Conservation (phyloP, 2,888 invertebrate genomes). For the Maniola hyperantus region DNA sequence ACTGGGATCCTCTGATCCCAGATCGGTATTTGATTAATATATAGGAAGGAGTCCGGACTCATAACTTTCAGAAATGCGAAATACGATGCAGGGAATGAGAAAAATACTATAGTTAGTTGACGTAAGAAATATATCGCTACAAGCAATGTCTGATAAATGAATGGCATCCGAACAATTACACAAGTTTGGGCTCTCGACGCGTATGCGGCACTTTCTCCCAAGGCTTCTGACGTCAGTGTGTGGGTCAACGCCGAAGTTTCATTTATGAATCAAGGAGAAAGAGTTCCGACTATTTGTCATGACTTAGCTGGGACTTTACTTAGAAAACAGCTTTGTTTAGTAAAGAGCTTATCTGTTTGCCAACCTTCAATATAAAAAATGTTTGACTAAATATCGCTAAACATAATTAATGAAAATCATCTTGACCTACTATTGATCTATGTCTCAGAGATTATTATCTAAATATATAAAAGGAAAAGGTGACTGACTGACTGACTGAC, state of each 20-base stretch:
- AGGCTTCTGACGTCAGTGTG: constrained; percentile 40
- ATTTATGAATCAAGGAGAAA: constrained; percentile 18
- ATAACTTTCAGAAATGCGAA: too few species aligned
- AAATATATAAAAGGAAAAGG: too few species aligned
- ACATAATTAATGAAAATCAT: not conserved
- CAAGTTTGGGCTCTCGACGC: constrained; percentile 20
- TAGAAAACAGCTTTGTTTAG: constrained; percentile 10
- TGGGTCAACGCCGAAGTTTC: constrained; percentile 34
- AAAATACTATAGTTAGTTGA: not conserved
- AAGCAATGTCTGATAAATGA: constrained; percentile 20
- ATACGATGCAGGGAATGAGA: too few species aligned
- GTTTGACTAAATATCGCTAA: not conserved
- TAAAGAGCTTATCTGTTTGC: not conserved
- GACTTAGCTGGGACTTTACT: constrained; percentile 18
- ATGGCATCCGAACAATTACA: constrained; percentile 22
- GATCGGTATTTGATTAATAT: too few species aligned
- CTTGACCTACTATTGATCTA: not conserved
- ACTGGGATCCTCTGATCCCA: too few species aligned
- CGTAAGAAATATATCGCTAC: not conserved
- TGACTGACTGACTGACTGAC: too few species aligned
- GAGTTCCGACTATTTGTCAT: constrained; percentile 20
- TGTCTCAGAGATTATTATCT: not conserved
- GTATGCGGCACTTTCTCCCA: constrained; percentile 37
- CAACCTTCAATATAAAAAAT: not conserved
- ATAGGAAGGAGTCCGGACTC: too few species aligned